Base-by-base conservation (phyloP, 2,113 vertebrate species). In the Empidonax traillii region DNA sequence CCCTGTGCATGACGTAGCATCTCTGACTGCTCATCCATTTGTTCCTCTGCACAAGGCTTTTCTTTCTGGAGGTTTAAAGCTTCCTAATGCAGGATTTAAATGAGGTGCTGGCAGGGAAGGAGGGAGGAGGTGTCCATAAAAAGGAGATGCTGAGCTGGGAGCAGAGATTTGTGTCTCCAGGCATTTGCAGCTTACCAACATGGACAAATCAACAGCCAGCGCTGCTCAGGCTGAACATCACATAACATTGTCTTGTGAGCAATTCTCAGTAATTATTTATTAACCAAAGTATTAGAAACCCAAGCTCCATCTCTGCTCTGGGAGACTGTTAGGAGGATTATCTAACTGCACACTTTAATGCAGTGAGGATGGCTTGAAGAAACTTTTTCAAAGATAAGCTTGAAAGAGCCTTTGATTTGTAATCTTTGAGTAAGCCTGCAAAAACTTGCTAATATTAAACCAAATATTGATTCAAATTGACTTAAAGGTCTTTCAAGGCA, bases 401-500 rank as follows among this genome's bases (percentile, higher is more conserved):
- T 74, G 41, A 87, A 90, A 88, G 78, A 89, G 25, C 31, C 66
- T 93, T 87, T 68, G 86, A 90, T 89, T 95, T 91, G 74, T 89
- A 91, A 80, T 91, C 55, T 82, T 85, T 95, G 73, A 86, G 56
- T 83, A 86, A 74, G 55, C 33, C 56, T 86, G 30, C 78, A 91
- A 87, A 92, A 93, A 87, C 46, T 85, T 89, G 51, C 67, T 85
- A 79, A 82, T 89, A 62, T 87, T 75, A 87, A 93, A 83, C 15
- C 66, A 93, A 87, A 87, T 85, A 85, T 72, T 72, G 78, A 63
- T 78, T 91, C 69, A 93, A 78, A 74, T 87, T 51, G 47, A 72
- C 83, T 79, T 94, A 82, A 92, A 82, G 20, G 51, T 82, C n/a
- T 95, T 94, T 58, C n/a, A 43, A 80, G 71, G 67, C 52, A 91